Conservation (phyloP, 2,113 vertebrate genomes). For the Lamprotornis superbus region DNA sequence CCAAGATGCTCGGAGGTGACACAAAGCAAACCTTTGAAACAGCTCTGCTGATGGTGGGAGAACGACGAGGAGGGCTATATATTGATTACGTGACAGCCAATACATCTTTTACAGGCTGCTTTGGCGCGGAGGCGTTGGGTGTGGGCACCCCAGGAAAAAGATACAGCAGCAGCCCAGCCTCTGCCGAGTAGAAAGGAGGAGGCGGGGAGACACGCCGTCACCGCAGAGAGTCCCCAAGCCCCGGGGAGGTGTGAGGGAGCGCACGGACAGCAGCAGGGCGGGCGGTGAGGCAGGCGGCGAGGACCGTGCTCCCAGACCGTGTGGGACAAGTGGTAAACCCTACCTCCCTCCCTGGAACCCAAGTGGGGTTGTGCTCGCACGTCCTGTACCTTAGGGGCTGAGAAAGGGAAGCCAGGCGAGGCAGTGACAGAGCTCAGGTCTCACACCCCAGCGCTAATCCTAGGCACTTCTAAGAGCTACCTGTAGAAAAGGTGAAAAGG, state of each 20-base stretch:
- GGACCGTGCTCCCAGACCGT: background rate
- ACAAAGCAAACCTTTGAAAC: rapidly evolving
- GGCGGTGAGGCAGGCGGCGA: rapidly evolving
- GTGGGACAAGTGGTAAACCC: background rate
- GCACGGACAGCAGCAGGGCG: background rate
- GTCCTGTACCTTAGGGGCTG: rapidly evolving
- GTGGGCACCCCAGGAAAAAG: too few species aligned
- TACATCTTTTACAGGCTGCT: rapidly evolving
- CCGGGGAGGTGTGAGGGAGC: rapidly evolving
- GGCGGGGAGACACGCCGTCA: rapidly evolving
- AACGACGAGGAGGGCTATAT: rapidly evolving
- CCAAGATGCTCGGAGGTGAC: background rate
- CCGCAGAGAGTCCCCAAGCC: rapidly evolving
- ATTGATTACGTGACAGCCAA: rapidly evolving
- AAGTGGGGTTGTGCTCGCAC: rapidly evolving
- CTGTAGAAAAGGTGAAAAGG: background rate
- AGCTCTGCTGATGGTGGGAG: too few species aligned
- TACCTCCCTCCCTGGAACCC: too few species aligned
- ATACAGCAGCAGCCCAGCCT: background rate
- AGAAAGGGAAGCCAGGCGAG: rapidly evolving
- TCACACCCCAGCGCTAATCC: rapidly evolving
- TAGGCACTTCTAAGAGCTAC: background rate
- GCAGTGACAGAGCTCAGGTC: rapidly evolving
- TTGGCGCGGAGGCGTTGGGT: rapidly evolving
- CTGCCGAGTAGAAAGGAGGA: too few species aligned